Evolutionary conservation across 2,113 vertebrate genomes (phyloP).

Genomic region (Triplophysa dalaica): DNA sequence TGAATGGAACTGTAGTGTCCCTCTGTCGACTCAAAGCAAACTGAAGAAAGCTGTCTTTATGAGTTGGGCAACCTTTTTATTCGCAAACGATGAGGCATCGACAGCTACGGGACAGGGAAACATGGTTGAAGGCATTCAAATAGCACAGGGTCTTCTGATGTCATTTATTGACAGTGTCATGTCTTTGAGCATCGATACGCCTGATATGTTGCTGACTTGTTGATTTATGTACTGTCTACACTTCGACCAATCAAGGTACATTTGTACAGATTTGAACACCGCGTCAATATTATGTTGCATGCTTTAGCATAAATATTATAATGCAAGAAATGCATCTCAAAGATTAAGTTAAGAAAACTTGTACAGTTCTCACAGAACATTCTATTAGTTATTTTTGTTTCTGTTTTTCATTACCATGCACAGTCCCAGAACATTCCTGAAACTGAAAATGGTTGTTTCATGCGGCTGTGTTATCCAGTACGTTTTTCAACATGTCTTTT

Average conservation of each 20-base stretch:
- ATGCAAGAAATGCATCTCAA: too few species aligned
- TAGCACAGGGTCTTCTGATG: background rate
- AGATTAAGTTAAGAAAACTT: background rate
- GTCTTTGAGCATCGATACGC: background rate
- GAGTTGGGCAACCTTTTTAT: constrained; percentile 34
- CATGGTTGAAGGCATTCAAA: background rate
- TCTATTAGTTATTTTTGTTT: background rate
- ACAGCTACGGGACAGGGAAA: background rate
- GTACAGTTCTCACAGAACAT: background rate
- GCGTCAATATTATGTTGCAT: background rate
- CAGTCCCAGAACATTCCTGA: too few species aligned
- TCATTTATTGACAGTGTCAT: background rate
- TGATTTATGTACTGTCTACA: background rate
- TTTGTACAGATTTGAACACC: background rate
- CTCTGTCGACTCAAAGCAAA: constrained; percentile 17
- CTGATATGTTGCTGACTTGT: background rate
- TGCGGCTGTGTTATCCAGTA: background rate
- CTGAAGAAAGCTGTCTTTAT: background rate
- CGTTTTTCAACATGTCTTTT: background rate
- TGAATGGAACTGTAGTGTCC: background rate
- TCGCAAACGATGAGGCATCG: constrained; percentile 11
- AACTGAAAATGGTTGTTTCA: background rate
- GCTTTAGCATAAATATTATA: background rate
- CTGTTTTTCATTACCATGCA: background rate
- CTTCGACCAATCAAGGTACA: background rate